Base-by-base conservation (phyloP, 2,888 invertebrate genomes). In the Linnaemya vulpina region DNA sequence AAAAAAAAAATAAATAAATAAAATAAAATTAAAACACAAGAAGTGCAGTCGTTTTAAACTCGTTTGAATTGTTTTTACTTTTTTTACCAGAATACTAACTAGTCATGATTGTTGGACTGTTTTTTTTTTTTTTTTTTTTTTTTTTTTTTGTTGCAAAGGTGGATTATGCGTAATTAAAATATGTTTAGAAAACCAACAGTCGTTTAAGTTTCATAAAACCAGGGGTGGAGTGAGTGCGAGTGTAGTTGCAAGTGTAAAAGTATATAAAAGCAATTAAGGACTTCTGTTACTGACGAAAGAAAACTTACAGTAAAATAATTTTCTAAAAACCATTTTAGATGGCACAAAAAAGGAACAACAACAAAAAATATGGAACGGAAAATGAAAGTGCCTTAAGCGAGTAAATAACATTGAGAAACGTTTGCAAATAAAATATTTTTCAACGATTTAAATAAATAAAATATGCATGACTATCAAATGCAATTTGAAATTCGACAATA, bases 51-150 rank as follows among this genome's bases (percentile, higher is more conserved):
- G 60, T 70, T 78, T 78, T 83, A 46, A 60, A 71, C 60, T 62
- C 53, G 38, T 78, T 79, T 62, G 51, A 58, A 30, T 73, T 60
- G 40, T 30, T 74, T 46, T 58, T 71, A 38, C 10, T 40, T 40
- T 22, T 67, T 40, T 83, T 74, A 62, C 46, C 62, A 74, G 84
- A 76, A 84, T 84, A 58, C 77, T 70, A 77, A 78, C 78, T 81
- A 82, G 78, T 85, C 79, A 82, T 79, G 82, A 85, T 79, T 78
- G 78, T 75, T 75, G 65, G 67, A 79, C 79, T 85, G 78, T 82
- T 74, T 53, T 58, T 35, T 30, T 60, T 25, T n/a, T n/a, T n/a
- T n/a, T n/a, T n/a, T n/a, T n/a, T n/a, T n/a, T n/a, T n/a, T n/a
- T n/a, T n/a, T 55, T 55, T 55, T 55, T 30, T 13, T 70, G 46